These are phyloP conservation scores for Amorpha juglandis DNA, from an alignment of 2,888 invertebrate genomes.

Conservation along the genomic window DNA sequence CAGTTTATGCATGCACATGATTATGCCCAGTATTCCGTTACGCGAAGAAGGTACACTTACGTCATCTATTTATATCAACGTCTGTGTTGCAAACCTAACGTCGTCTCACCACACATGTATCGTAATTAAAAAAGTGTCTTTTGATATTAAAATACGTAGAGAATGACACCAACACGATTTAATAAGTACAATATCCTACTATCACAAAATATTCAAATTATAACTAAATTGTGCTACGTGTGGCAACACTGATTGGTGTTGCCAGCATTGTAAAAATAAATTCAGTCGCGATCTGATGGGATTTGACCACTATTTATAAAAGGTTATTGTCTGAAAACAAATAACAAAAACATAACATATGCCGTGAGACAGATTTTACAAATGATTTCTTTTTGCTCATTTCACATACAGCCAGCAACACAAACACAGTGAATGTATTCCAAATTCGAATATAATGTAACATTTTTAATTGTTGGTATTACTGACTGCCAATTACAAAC, in stretches of 20 bases:
- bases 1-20: too few species aligned
- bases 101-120: slow-evolving; percentile 85
- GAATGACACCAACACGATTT: slow-evolving; percentile 53
- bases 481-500: slow-evolving; percentile 24
- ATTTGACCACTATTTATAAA: slow-evolving; percentile 66
- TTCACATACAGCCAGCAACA: slow-evolving; percentile 20
- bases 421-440: background rate
- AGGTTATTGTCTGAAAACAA: slow-evolving; percentile 53
- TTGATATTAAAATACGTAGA: slow-evolving; percentile 53
- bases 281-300: slow-evolving; percentile 78
- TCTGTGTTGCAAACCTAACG: slow-evolving; percentile 60
- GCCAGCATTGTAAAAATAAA: slow-evolving; percentile 55
- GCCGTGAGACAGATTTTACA: slow-evolving; percentile 79
- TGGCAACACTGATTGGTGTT: slow-evolving; percentile 56
- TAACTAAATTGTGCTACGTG: slow-evolving; percentile 76
- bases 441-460: background rate
- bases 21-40: too few species aligned
- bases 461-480: slow-evolving; percentile 12
- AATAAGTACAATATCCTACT: slow-evolving; percentile 77
- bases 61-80: background rate
- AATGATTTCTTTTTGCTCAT: slow-evolving; percentile 26
- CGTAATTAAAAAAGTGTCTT: slow-evolving; percentile 71
- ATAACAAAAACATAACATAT: slow-evolving; percentile 75
- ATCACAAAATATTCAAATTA: slow-evolving; percentile 77
- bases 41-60: too few species aligned